A percentile compares a stretch with the other conserved stretches of the same genome.
Conservation (phyloP, 2,113 vertebrate genomes). For the Motacilla tschutschensis region DNA sequence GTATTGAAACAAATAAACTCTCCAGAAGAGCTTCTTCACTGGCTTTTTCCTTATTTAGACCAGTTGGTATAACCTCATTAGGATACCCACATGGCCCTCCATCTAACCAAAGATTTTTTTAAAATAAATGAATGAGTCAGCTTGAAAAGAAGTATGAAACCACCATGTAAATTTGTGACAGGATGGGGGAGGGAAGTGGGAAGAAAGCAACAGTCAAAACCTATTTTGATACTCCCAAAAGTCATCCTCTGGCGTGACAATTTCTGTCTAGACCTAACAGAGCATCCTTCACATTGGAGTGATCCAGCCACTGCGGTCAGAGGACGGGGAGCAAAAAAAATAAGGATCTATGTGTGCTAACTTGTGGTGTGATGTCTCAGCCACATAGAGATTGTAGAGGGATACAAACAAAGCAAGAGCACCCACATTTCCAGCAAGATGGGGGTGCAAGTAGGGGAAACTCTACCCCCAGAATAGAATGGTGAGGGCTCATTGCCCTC, state of each 20-base stretch:
- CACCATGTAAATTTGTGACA: background rate
- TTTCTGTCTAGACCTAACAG: background rate
- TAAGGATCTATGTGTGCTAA: background rate
- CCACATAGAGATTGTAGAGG: background rate
- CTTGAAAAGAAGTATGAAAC: background rate
- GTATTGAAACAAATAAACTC: background rate
- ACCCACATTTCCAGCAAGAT: background rate
- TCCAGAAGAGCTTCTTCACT: background rate
- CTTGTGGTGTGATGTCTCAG: background rate
- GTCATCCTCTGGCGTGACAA: background rate
- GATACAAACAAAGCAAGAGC: background rate
- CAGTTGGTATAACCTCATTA: background rate
- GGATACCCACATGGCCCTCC: background rate
- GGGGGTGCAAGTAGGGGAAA: background rate
- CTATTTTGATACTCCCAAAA: background rate
- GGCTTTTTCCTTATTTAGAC: background rate
- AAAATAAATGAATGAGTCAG: background rate
- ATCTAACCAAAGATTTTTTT: background rate
- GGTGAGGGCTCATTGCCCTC: rapidly evolving
- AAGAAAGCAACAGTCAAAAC: background rate
- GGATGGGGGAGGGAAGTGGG: background rate
- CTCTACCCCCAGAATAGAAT: background rate
- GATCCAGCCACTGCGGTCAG: rapidly evolving
- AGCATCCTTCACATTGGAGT: rapidly evolving
- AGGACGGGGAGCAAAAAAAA: background rate